Conservation (phyloP, 2,797 vertebrate species). For the Crypturellus tataupa region DNA sequence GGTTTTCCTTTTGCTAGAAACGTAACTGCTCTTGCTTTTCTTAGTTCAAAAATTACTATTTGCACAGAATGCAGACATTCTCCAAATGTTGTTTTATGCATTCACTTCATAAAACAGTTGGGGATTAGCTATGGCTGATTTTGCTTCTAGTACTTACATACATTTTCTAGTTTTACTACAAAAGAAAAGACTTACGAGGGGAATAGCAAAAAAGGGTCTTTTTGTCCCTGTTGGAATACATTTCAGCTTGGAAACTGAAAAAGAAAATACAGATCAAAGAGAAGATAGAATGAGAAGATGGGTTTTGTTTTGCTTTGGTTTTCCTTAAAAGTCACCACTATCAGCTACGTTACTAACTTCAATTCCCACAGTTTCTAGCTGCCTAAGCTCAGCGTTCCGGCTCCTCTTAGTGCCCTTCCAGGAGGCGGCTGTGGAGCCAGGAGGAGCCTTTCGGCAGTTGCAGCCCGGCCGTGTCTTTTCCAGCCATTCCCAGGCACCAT, state of each 20-base stretch:
- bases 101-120: no score
- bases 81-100: neutral
- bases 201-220: neutral
- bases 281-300: neutral
- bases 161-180: neutral
- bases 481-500: neutral
- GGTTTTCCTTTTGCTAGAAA: neutral
- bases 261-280: neutral
- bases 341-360: neutral
- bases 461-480: neutral
- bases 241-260: neutral
- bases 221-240: neutral
- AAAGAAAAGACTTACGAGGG: neutral
- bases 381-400: fast-evolving
- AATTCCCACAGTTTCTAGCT: neutral
- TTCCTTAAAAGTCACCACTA: neutral
- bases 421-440: neutral
- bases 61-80: neutral
- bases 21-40: neutral
- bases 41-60: neutral
- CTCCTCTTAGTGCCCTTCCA: neutral
- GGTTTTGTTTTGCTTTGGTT: neutral
- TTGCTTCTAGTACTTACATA: neutral
- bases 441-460: neutral
- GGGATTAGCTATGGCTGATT: neutral